A percentile compares a stretch with the other conserved stretches of the same genome.
Evolutionary conservation across 2,888 invertebrate genomes (phyloP).

Genomic region (Elegia similella): DNA sequence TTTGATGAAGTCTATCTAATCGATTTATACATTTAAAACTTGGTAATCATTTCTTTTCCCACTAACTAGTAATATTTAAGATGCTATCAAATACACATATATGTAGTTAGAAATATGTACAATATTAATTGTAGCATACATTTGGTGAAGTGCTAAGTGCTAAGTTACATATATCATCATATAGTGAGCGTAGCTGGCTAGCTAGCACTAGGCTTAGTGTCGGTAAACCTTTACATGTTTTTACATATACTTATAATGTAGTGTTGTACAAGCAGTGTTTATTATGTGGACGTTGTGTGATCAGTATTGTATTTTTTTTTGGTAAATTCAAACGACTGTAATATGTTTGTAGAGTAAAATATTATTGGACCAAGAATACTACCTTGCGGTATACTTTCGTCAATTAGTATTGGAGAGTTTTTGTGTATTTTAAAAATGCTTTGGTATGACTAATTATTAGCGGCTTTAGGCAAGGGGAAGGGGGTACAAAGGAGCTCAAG

Average conservation of each 20-base stretch:
- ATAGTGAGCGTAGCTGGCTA: slow-evolving; percentile 36
- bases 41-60: too few relatives aligned
- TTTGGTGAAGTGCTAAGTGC: slow-evolving; percentile 28
- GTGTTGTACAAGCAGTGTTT: slow-evolving; percentile 31
- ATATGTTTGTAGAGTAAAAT: not conserved
- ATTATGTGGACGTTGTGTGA: slow-evolving; percentile 17
- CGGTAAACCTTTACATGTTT: slow-evolving; percentile 4
- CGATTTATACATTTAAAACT: too few relatives aligned
- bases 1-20: too few relatives aligned
- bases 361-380: not conserved
- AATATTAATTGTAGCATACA: slow-evolving; percentile 9
- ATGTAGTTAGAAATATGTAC: slow-evolving; percentile 11
- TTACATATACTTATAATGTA: slow-evolving; percentile 19
- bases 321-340: slow-evolving; percentile 8
- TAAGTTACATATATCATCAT: not conserved
- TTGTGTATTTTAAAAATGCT: too few relatives aligned
- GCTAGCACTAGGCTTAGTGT: too few relatives aligned
- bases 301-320: not conserved
- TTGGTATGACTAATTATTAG: too few relatives aligned
- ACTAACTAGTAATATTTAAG: too few relatives aligned
- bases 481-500: too few relatives aligned
- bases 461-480: too few relatives aligned
- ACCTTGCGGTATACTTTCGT: not conserved
- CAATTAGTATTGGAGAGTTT: too few relatives aligned
- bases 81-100: not conserved